Evolutionary conservation across 2,113 vertebrate species (phyloP), one percentile per base, ranked within the genome.

Genomic region (Tylochromis polylepis): DNA sequence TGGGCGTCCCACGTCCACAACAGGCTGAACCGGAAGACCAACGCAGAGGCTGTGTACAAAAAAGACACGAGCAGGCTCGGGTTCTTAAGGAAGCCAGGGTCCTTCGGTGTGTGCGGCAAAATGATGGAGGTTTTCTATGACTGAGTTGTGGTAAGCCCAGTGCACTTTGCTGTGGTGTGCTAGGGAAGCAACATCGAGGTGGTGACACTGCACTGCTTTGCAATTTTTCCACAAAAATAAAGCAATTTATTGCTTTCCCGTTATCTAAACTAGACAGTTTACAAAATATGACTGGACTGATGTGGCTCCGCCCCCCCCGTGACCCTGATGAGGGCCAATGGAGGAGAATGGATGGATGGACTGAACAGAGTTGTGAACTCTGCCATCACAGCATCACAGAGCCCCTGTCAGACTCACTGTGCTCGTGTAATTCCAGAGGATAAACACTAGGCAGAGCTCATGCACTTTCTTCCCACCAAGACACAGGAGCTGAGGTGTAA

Each of bases 371-470:
- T 49, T n/a, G 51, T 78, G 72, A 86, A 86, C 20, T 20, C 57
- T 72, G 82, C 12, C 6, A 27, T 60, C 70, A 22, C 12, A 75
- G 81, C 81, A 72, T 57, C 78, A 18, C 31, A 34, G 8, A 7
- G 7, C 80, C 22, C 29, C 29, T 22, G 57, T 88, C 31, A 72
- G 43, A 82, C 31, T 20, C 6, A 18, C 38, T 91, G 22, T 22
- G 20, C 60, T 85, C 59, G 56, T 84, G 93, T 90, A 88, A 84
- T 93, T 92, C 81, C 56, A 59, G 36, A 67, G 75, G 59, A 84
- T 36, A 85, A 89, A 92, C 94, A 90, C 91, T 86, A 87, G 92
- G 93, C 58, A 85, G 89, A 89, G 90, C 92, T 94, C 92, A 81
- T 80, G 93, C 41, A 60, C 89, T 91, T 91, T 82, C 57, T 41